phyloP scores from a whole-genome alignment of 1,140 invertebrate genomes.

The Macrosteles quadrilineatus region DNA sequence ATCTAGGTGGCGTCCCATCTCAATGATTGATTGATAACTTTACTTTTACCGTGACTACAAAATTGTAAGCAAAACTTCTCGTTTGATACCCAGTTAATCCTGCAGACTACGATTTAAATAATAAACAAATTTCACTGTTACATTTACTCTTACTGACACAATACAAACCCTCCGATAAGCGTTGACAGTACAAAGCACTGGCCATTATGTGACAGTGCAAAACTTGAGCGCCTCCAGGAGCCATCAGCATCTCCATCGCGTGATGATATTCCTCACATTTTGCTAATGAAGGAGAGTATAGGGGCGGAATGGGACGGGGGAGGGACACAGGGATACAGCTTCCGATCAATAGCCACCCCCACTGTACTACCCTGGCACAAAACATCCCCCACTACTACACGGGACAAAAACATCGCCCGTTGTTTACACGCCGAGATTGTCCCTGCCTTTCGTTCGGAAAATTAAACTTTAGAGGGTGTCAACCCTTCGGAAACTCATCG shows the following conservation, averaged over 20 bases:
- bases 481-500: no score
- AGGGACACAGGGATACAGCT: conserved; percentile 7
- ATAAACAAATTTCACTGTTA: no score
- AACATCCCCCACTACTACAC: neutral
- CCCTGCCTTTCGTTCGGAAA: neutral
- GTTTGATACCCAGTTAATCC: no score
- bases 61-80: no score
- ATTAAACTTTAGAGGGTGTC: no score
- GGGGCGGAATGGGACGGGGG: neutral
- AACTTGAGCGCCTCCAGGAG: neutral
- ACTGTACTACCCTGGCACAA: neutral
- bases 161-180: neutral
- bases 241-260: neutral
- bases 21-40: no score
- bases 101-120: no score
- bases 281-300: conserved; percentile 18
- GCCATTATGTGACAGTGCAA: neutral
- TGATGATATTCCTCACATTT: conserved; percentile 26
- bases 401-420: neutral
- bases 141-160: neutral
- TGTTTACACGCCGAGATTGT: conserved; percentile 7
- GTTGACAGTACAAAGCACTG: no score
- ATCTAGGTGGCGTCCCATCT: no score
- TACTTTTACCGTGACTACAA: no score
- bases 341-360: conserved; percentile 16